phyloP scores from a whole-genome alignment of 2,797 vertebrate species.

The Tenualosa thibaudeaui region DNA sequence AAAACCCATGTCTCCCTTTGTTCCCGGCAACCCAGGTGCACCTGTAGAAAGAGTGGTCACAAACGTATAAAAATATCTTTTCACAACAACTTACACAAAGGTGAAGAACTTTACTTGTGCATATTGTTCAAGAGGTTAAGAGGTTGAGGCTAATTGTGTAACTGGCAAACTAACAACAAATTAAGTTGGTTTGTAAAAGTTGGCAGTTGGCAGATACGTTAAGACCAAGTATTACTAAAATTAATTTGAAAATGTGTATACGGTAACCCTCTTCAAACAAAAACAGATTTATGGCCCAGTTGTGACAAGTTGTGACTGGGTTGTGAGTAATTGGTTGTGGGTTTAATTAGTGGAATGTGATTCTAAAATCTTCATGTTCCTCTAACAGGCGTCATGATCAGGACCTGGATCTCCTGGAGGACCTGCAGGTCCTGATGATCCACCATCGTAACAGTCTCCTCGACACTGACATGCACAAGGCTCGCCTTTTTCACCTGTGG shows the following conservation, averaged over 20 bases:
- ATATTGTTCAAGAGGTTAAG: neutral
- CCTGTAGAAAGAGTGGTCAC: neutral
- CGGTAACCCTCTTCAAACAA: no score
- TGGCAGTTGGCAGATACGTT: no score
- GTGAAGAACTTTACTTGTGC: neutral
- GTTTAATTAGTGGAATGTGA: neutral
- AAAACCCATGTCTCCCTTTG: constrained; percentile 17
- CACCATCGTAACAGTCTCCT: neutral
- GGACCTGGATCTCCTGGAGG: constrained; percentile 58
- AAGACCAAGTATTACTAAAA: neutral
- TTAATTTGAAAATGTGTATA: no score
- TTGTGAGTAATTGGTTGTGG: neutral
- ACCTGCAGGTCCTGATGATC: constrained; percentile 18
- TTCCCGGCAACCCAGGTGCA: constrained; percentile 25
- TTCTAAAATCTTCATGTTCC: no score
- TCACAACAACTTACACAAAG: no score
- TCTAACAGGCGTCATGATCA: constrained; percentile 38
- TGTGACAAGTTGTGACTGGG: no score
- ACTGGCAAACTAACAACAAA: neutral
- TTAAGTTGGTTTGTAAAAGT: neutral
- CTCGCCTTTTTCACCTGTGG: neutral
- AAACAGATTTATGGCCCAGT: no score
- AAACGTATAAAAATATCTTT: neutral
- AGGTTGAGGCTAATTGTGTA: neutral
- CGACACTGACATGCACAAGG: neutral